These are phyloP conservation scores for Standfussiana lucernea DNA, from an alignment of 2,888 invertebrate genomes.

Conservation along the genomic window DNA sequence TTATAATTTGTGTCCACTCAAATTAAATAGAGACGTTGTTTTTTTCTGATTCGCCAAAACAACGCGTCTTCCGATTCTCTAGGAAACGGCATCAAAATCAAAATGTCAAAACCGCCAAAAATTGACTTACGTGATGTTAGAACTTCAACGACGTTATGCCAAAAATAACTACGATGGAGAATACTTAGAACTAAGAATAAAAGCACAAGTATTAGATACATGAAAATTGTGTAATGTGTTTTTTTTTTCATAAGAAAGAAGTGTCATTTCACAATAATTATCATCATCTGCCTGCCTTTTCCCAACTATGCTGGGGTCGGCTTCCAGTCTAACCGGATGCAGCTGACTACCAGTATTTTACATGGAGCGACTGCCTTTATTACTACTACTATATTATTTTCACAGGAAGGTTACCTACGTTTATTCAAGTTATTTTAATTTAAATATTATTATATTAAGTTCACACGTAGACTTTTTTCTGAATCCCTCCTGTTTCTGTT, in stretches of 20 bases:
- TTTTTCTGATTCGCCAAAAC: too few species aligned
- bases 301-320: accelerated
- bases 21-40: too few species aligned
- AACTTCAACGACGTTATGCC: too few species aligned
- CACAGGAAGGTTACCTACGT: background rate
- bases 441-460: background rate
- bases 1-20: too few species aligned
- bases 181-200: too few species aligned
- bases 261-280: too few species aligned
- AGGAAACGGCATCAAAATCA: too few species aligned
- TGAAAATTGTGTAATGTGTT: too few species aligned
- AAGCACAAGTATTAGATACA: background rate
- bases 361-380: background rate
- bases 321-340: background rate
- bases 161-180: slow-evolving; percentile 41
- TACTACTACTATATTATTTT: background rate
- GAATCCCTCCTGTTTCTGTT: too few species aligned
- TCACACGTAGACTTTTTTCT: background rate
- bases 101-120: too few species aligned
- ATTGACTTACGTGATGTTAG: too few species aligned
- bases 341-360: background rate
- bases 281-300: background rate
- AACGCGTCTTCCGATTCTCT: too few species aligned
- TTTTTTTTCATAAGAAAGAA: background rate
- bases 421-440: background rate